These are phyloP conservation scores for Siderastrea siderea DNA, from an alignment of 92 coral and sea anemone genomes.

Conservation along the genomic window DNA sequence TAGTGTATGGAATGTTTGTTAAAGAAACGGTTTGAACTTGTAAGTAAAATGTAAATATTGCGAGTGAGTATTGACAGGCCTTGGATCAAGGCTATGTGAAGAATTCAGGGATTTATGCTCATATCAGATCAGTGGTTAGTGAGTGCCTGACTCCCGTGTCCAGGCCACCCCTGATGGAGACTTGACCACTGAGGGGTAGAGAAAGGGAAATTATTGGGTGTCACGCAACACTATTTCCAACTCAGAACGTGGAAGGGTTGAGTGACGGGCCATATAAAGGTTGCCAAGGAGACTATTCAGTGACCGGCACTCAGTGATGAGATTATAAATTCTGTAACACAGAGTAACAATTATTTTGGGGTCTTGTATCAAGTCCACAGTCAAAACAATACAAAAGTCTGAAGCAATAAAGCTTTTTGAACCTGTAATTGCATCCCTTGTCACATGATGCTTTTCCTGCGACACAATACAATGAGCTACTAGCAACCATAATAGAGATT, in stretches of 20 bases:
- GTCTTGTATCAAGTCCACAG: constrained; percentile 32
- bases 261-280: no score
- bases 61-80: not conserved
- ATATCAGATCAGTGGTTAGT: not conserved
- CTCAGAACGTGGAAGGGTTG: no score
- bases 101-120: not conserved
- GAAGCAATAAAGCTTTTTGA: constrained; percentile 17
- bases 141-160: not conserved
- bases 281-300: not conserved
- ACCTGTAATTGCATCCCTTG: not conserved
- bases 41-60: not conserved
- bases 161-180: not conserved
- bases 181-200: not conserved
- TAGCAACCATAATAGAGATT: not conserved
- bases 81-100: not conserved
- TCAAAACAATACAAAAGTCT: not conserved
- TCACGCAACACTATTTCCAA: no score
- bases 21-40: not conserved
- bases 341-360: not conserved
- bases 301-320: not conserved
- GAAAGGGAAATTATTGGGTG: not conserved
- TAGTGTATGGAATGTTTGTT: not conserved
- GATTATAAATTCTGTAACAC: not conserved
- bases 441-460: not conserved
- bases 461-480: not conserved